Percentiles rank a stretch among this genome's conserved stretches.
Evolutionary conservation across 2,888 invertebrate species (phyloP).

Genomic region (Meloe dianella): DNA sequence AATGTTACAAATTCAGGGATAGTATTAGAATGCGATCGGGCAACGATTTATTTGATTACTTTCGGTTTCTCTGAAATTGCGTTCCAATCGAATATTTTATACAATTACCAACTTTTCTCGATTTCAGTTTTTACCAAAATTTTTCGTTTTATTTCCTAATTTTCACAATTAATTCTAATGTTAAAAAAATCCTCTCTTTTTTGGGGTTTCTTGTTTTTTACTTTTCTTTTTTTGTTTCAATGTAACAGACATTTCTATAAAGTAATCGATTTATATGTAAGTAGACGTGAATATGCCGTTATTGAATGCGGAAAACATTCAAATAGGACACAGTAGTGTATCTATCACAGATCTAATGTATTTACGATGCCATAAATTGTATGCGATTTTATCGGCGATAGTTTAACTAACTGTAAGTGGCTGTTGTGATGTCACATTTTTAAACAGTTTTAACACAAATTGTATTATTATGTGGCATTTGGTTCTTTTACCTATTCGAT

Average conservation of each 20-base stretch:
- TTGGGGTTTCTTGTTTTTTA: too few species aligned
- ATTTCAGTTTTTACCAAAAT: not conserved
- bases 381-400: constrained; percentile 28
- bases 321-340: not conserved
- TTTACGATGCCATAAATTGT: constrained; percentile 28
- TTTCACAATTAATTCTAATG: too few species aligned
- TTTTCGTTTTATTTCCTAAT: not conserved
- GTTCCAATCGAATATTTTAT: constrained; percentile 5
- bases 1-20: constrained; percentile 33
- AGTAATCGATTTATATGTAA: not conserved
- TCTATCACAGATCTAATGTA: constrained; percentile 22
- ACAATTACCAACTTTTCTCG: not conserved
- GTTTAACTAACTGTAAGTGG: constrained; percentile 14
- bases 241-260: too few species aligned
- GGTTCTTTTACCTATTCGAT: too few species aligned
- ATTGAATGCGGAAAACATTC: not conserved
- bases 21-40: constrained; percentile 42
- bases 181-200: too few species aligned
- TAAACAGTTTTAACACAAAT: not conserved
- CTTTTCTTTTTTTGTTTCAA: too few species aligned
- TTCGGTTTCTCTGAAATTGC: constrained; percentile 32
- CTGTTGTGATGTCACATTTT: not conserved
- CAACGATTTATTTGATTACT: constrained; percentile 45
- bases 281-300: not conserved
- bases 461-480: not conserved